Base-by-base conservation (phyloP, 2,888 invertebrate species). In the Ethmia dodecea region DNA sequence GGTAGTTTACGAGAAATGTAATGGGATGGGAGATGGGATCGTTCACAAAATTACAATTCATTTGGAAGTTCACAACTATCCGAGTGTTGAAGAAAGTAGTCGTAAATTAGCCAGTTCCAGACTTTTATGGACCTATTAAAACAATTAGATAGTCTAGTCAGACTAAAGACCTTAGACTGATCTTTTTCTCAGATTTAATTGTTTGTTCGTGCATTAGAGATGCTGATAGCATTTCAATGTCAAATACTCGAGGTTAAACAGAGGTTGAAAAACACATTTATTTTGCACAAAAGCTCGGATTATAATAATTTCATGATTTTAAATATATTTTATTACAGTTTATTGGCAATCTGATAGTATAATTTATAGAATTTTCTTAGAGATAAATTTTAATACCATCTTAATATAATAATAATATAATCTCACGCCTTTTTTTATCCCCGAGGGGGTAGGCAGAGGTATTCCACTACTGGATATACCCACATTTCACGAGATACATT, bases 121-220 rank as follows among this genome's bases (percentile, higher is more conserved):
- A 26, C 26, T 40, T 41, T 29, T 20, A 30, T 26, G 25, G 26
- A 36, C 35, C 35, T 35, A 48, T 44, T 32, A 16, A 22, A 39
- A 35, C 40, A 36, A 42, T 47, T 30, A 43, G 13, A 38, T 43
- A 38, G 33, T 26, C 37, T 40, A 30, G 35, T 18, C 35, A 10
- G 10, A 30, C 30, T 30, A 25, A 20, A 15, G 13, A 10, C 22
- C 10, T 18, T 29, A 13, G 13, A 31, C 31, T 8, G 30, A 16
- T 15, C 18, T 35, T 10, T 30, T 35, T 35, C 26, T 27, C n/a
- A 27, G 18, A 20, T 28, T 13, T 12, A 12, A 10, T 26, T 26
- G n/a, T 11, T 8, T 11, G 6, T 26, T 26, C 10, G 11, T 26
- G n/a, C 12, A 26, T 6, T 26, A 26, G n/a, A 22, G n/a, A 22